Percentiles rank a stretch among this genome's conserved stretches.
phyloP scores from a whole-genome alignment of 2,888 invertebrate species.

The Drosophila koepferae region DNA sequence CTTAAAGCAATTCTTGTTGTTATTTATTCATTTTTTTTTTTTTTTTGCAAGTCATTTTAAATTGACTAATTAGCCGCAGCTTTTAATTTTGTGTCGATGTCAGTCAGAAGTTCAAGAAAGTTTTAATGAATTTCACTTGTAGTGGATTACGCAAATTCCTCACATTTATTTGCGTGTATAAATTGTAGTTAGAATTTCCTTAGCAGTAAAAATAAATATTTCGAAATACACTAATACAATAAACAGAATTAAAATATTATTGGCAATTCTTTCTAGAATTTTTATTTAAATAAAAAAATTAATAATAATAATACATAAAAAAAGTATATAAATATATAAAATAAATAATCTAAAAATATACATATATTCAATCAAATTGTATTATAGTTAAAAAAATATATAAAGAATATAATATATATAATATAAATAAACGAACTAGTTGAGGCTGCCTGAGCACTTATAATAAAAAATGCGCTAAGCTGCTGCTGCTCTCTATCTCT shows the following conservation, averaged over 20 bases:
- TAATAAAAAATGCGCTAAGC: not conserved
- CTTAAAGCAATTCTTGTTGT: conserved; percentile 11
- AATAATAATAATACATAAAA: no score
- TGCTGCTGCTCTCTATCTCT: no score
- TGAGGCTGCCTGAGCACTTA: not conserved
- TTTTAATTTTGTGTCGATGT: conserved; percentile 35
- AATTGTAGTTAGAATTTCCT: not conserved
- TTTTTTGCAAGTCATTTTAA: conserved; percentile 35
- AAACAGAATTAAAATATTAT: conserved; percentile 24
- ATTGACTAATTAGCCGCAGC: conserved; percentile 73
- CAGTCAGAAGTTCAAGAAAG: not conserved
- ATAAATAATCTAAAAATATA: no score
- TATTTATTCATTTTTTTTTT: conserved; percentile 16
- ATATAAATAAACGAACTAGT: not conserved
- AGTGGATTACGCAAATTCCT: not conserved
- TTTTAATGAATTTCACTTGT: conserved; percentile 2
- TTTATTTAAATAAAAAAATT: not conserved
- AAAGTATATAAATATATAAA: not conserved
- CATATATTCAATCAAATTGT: no score
- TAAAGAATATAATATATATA: not conserved
- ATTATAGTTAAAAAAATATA: not conserved
- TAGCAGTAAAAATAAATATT: not conserved
- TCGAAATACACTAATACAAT: not conserved
- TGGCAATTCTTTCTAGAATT: conserved; percentile 17
- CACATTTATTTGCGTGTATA: not conserved